A percentile compares a stretch with the other conserved stretches of the same genome.
These are phyloP conservation scores for Gallinago undulata DNA, from an alignment of 2,113 vertebrate species.

Conservation along the genomic window DNA sequence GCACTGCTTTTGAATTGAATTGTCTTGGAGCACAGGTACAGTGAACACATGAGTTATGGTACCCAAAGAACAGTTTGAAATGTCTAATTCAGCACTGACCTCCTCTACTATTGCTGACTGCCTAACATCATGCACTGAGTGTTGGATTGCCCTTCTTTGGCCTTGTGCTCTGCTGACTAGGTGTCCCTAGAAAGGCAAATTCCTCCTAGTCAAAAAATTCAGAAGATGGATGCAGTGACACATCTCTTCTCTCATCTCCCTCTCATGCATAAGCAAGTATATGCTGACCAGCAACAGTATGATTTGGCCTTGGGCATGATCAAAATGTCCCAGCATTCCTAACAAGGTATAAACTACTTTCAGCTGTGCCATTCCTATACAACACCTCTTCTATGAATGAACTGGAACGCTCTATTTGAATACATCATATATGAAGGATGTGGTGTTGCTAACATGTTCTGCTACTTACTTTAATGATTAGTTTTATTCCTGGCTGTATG, in stretches of 20 bases:
- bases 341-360: background rate
- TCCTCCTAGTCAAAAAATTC: background rate
- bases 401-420: background rate
- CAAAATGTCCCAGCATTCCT: background rate
- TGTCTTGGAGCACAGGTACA: background rate
- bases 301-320: background rate
- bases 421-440: background rate
- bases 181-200: background rate
- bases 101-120: background rate
- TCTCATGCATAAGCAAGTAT: background rate
- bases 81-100: background rate
- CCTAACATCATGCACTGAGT: background rate
- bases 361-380: background rate
- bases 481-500: background rate
- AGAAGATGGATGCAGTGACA: background rate
- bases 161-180: background rate
- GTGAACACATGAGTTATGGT: background rate
- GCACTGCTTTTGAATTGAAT: background rate
- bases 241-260: background rate
- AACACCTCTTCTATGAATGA: background rate
- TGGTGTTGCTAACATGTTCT: background rate
- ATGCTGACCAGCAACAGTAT: background rate
- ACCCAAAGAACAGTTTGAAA: background rate
- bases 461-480: background rate
- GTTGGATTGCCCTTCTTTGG: background rate